A percentile compares a stretch with the other conserved stretches of the same genome.
phyloP scores from a whole-genome alignment of 1,140 invertebrate species.

The Eueides isabella region DNA sequence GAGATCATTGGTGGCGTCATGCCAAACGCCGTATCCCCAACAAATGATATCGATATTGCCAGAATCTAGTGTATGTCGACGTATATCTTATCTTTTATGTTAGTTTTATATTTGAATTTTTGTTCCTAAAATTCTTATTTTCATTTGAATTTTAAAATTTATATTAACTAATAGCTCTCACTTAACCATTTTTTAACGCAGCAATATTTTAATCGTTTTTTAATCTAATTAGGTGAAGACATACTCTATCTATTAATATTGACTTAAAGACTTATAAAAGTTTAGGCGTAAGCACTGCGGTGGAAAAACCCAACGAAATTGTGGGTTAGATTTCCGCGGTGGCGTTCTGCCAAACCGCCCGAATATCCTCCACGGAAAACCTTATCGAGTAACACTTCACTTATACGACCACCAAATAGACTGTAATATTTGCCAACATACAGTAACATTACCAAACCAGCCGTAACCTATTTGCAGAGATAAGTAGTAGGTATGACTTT shows the following conservation, averaged over 20 bases:
- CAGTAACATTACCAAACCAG: slow-evolving; percentile 31
- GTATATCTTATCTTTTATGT: slow-evolving; percentile 8
- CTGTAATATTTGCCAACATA: slow-evolving; percentile 42
- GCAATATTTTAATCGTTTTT: no score
- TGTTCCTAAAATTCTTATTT: background rate
- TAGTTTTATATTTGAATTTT: background rate
- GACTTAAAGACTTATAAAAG: slow-evolving; percentile 32
- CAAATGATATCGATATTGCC: slow-evolving; percentile 36
- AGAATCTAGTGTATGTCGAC: slow-evolving; percentile 17
- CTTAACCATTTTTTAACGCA: no score
- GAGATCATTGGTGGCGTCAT: slow-evolving; percentile 32
- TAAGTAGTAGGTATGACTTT: slow-evolving; percentile 21
- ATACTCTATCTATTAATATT: background rate
- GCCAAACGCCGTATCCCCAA: slow-evolving; percentile 27
- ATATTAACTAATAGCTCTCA: background rate
- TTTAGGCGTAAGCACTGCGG: slow-evolving; percentile 18
- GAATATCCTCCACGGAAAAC: slow-evolving; percentile 40
- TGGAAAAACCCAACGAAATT: slow-evolving; percentile 28
- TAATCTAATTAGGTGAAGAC: background rate
- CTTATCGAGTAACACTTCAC: slow-evolving; percentile 43
- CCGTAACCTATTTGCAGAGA: slow-evolving; percentile 27
- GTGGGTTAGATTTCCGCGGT: slow-evolving; percentile 30
- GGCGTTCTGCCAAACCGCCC: slow-evolving; percentile 43
- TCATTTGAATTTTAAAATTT: background rate
- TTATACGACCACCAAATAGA: slow-evolving; percentile 40